Evolutionary conservation across 2,797 vertebrate genomes (phyloP), one percentile per base, ranked within the genome.

Genomic region (Fundulus diaphanus): DNA sequence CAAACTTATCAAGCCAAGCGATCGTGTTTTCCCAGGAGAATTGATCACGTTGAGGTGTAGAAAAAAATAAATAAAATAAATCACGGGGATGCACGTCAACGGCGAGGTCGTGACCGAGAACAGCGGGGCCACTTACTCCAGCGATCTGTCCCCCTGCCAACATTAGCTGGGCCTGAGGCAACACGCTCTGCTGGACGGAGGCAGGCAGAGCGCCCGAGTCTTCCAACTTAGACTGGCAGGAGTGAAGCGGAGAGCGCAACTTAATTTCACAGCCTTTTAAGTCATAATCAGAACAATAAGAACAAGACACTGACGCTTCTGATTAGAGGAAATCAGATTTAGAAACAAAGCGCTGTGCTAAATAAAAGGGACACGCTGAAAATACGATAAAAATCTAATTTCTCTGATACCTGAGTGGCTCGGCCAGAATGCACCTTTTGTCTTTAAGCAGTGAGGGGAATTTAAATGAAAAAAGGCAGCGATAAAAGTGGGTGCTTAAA

Each of bases 141-240:
- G 97, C 97, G 95, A 99, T 97, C 95, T 98, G 97, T 95, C 97
- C 97, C 93, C 97, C 97, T 71, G 97, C 96, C 95, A 98, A 96
- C 98, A 99, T 98, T 81, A 99, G 96, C 95, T 97, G 97, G 81
- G 97, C 96, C 94, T 97, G 97, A 93, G 97, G 96, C 93, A 98
- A 95, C 91, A 95, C 95, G 54, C 96, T 96, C 96, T 98, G 96
- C 95, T 98, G 97, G 96, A 94, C 95, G 92, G 97, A 96, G 93
- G 96, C 96, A 89, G 95, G 95, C 87, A 96, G 94, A 90, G 97
- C 96, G 91, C 95, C 96, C 67, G 96, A 95, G 94, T 98, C 96
- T 95, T 98, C 97, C 92, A 94, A 95, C 92, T 98, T 97, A 94
- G 96, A 96, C 97, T 97, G 95, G 88, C 87, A 80, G 92, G 92